Conservation (phyloP, 2,888 invertebrate genomes). For the Nephrotoma flavescens region DNA sequence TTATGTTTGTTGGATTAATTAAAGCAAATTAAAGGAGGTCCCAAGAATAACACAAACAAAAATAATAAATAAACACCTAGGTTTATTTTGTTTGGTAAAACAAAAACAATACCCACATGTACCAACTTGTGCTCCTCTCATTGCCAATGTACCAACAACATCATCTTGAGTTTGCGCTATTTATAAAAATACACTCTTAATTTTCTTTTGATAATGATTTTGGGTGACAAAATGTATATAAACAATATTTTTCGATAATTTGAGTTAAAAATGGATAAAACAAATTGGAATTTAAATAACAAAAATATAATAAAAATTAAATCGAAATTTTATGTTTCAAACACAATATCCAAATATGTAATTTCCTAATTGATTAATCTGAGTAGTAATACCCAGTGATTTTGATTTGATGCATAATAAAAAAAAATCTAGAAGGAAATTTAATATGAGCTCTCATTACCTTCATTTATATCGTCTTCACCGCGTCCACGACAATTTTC, state of each 20-base stretch:
- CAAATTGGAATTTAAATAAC: neutral
- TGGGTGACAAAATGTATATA: neutral
- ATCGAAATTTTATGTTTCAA: neutral
- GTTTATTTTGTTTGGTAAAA: neutral
- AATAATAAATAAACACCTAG: neutral
- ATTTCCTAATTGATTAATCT: neutral
- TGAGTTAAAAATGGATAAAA: neutral
- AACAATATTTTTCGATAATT: neutral
- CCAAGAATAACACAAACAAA: neutral
- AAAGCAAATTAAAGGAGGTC: neutral
- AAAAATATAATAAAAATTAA: neutral
- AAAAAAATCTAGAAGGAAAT: neutral
- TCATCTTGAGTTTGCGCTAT: constrained; percentile 1
- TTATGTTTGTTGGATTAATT: neutral
- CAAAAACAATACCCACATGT: constrained; percentile 1
- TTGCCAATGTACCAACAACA: constrained; percentile 2
- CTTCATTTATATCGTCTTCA: constrained; percentile 33
- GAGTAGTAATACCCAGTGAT: neutral
- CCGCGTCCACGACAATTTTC: constrained; percentile 84
- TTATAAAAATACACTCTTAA: neutral
- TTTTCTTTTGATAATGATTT: neutral
- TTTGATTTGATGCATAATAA: neutral
- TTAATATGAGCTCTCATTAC: constrained; percentile 15
- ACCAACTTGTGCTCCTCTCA: neutral
- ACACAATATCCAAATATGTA: neutral